Percentiles rank a stretch among this genome's conserved stretches.
These are phyloP conservation scores for Clivina fossor DNA, from an alignment of 2,888 invertebrate genomes.

Conservation along the genomic window DNA sequence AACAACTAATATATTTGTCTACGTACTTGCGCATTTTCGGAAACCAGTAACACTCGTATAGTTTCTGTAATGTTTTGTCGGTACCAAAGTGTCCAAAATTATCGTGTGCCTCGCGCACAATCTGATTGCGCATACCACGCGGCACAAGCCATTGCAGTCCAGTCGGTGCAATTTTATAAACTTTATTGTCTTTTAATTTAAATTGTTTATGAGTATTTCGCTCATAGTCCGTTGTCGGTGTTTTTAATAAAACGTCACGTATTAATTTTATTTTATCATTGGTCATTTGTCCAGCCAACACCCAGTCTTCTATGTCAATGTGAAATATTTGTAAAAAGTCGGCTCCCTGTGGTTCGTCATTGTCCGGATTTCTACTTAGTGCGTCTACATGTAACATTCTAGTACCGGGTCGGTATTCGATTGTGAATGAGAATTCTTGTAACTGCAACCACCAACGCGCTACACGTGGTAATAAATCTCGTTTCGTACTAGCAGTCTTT, in stretches of 20 bases:
- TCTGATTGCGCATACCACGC: conserved; percentile 42
- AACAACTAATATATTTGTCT: conserved; percentile 48
- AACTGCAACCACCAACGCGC: too few relatives aligned
- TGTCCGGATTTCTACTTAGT: too few relatives aligned
- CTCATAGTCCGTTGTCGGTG: neutral
- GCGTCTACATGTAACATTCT: too few relatives aligned
- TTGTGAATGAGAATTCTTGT: too few relatives aligned
- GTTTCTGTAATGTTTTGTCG: conserved; percentile 45
- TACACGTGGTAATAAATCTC: neutral
- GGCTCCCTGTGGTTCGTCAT: too few relatives aligned
- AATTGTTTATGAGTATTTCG: neutral
- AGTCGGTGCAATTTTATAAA: neutral
- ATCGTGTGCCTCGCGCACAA: conserved; percentile 46
- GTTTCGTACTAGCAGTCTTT: conserved; percentile 4
- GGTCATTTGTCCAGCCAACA: too few relatives aligned
- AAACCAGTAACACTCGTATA: conserved; percentile 50
- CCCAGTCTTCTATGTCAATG: too few relatives aligned
- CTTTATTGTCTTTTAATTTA: neutral
- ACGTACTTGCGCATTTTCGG: conserved; percentile 47
- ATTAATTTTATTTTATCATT: too few relatives aligned
- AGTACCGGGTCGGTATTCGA: too few relatives aligned
- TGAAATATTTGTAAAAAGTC: too few relatives aligned
- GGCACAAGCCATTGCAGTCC: conserved; percentile 42
- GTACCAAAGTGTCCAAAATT: conserved; percentile 49
- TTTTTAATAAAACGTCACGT: neutral